Base-by-base conservation (phyloP, 2,888 invertebrate genomes). In the Amiota minor region DNA sequence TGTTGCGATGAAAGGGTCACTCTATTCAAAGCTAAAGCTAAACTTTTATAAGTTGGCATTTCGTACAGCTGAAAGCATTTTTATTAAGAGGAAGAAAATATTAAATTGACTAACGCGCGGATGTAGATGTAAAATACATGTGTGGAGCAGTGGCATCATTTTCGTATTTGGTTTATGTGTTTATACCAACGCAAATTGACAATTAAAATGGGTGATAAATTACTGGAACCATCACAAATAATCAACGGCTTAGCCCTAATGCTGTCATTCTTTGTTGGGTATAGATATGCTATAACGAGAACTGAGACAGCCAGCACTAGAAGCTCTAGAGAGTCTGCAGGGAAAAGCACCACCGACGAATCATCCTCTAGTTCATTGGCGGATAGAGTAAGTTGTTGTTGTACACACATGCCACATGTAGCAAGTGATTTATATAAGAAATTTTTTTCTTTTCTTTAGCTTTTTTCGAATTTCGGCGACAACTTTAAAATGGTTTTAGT, bases 401-500 rank as follows among this genome's bases (percentile, higher is more conserved):
- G 49, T 67, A 45, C 2, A 59, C 45, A 35, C 1, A 3, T 3
- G 3, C 1, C 6, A 35, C 35, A 35, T 6, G 6, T 8, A 35
- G 6, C 35, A 35, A 6, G 12, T 46, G 16, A 55, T 53, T 55
- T 12, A 45, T 18, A 49, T 10, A 14, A 14, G 65, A 12, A 50
- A 10, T 45, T 20, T 35, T 10, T 49, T 35, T 23, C 45, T 70
- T 55, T 35, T 49, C 70, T 76, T 1, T 65, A 89, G 89, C 76
- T 80, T 12, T 86, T 79, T 72, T 74, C 79, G 45, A 88, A 84
- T 72, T 81, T 81, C 46, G 88, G 91, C 67, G 91, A 92, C 53
- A 93, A 94, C 86, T 93, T 93, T 83, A 96, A 98, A 90, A 91
- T 98, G 90, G 94, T 97, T 9, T 89, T 98, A 78, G 95, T 97